A percentile compares a stretch with the other conserved stretches of the same genome.
Conservation (phyloP, 2,888 invertebrate species). For the Amiota minor region DNA sequence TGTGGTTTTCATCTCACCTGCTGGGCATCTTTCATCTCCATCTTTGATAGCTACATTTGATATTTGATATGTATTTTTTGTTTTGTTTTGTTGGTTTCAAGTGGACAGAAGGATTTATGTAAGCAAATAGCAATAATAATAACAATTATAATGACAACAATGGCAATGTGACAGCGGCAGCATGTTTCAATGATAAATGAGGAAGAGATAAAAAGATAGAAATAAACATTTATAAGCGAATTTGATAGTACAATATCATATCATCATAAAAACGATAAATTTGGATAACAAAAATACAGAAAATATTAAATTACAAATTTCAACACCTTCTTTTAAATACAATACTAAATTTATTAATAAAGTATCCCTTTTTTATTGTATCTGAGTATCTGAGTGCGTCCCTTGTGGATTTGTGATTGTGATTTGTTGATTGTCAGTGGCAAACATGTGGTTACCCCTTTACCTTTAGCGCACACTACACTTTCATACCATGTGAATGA, state of each 20-base stretch:
- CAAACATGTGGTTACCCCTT: conserved; percentile 2
- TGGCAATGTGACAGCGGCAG: conserved; percentile 50
- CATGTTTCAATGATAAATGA: conserved; percentile 44
- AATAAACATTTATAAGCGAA: conserved; percentile 41
- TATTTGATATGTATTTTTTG: conserved; percentile 34
- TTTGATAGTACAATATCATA: conserved; percentile 38
- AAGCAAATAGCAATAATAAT: too few species aligned
- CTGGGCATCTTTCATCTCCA: conserved; percentile 80
- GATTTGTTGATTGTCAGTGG: conserved; percentile 22
- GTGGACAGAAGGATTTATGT: conserved; percentile 6
- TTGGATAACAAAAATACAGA: conserved; percentile 34
- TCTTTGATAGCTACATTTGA: conserved; percentile 77
- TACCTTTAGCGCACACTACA: neutral
- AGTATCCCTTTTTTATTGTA: conserved; percentile 27
- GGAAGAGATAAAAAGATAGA: conserved; percentile 56
- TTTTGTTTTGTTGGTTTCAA: conserved; percentile 7
- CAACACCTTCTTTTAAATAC: conserved; percentile 50
- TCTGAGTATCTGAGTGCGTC: conserved; percentile 33
- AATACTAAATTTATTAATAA: conserved; percentile 35
- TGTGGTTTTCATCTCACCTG: conserved; percentile 76
- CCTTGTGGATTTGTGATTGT: conserved; percentile 18
- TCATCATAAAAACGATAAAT: conserved; percentile 28
- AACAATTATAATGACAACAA: conserved; percentile 24
- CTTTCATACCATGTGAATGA: neutral
- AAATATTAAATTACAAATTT: conserved; percentile 55